Base-by-base conservation (phyloP, 2,797 vertebrate genomes). In the Crypturellus tataupa region DNA sequence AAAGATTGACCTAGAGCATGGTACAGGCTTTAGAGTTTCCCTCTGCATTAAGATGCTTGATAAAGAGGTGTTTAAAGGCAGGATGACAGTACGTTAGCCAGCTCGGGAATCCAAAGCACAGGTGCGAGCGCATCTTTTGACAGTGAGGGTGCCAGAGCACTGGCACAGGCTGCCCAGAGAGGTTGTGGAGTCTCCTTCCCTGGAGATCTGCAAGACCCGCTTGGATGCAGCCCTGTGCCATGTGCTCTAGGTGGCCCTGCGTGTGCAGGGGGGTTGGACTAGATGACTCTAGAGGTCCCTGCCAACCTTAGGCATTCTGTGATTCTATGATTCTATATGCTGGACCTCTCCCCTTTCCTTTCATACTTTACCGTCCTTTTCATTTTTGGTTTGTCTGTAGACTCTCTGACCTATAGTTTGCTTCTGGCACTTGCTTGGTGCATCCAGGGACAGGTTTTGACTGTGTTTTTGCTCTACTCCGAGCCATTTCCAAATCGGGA, bases 31-130 rank as follows among this genome's bases (percentile, higher is more conserved):
- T 19, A 29, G 25, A 29, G 15, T 37, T 53, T 70, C 35, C 35
- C 18, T 70, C 31, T 39, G 3, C 29, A 14, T 51, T 0, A 2
- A 27, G 44, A 3, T 33, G 55, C 18, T 37, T n/a, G 7, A 16
- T 3, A 1, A 59, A 42, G 44, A 56, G 33, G 46, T 4, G 0
- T 6, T 2, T 9, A 18, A 37, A 27, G 51, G 10, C 24, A 4
- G 1, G 1, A 0, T 0, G 2, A 0, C 0, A 4, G 31, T 27
- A 11, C n/a, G 1, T 5, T 17, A 81, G 53, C 14, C 69, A 80
- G 68, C 1, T 1, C 53, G 47, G 60, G 42, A 10, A 25, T 19
- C 7, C 1, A 27, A 40, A 1, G 40, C 4, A 0, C 12, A 11
- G 47, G 40, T 24, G 24, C 20, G 8, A 14, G 20, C 25, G n/a